A percentile compares a stretch with the other conserved stretches of the same genome.
Evolutionary conservation across 2,797 vertebrate species (phyloP).

Genomic region (Scolopax rusticola): DNA sequence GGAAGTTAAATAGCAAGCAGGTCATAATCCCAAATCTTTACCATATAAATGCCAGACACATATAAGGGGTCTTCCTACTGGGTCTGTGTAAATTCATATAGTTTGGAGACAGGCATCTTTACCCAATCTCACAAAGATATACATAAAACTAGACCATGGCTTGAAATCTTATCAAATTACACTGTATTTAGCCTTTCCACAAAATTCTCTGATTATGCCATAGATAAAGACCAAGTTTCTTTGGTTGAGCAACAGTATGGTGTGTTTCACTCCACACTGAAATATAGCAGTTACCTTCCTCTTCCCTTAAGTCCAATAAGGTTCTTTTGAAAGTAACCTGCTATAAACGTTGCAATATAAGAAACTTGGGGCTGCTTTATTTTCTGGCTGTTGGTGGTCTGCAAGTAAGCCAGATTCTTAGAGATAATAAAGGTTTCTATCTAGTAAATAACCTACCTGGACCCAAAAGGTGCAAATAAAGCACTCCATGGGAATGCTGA

Average conservation of each 20-base stretch:
- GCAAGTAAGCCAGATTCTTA: background rate
- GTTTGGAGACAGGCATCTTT: background rate
- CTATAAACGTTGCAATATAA: background rate
- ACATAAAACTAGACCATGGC: background rate
- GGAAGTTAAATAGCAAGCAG: background rate
- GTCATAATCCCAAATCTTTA: background rate
- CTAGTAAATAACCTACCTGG: background rate
- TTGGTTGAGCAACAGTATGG: background rate
- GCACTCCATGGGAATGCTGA: background rate
- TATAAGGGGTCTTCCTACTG: background rate
- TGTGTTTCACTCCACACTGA: background rate
- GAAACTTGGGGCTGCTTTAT: background rate
- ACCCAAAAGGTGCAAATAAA: background rate
- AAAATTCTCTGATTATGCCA: background rate
- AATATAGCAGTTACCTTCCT: background rate
- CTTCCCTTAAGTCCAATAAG: background rate
- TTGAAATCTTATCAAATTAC: background rate
- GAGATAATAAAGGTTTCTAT: background rate
- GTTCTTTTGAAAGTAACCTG: background rate
- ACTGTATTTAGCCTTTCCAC: background rate
- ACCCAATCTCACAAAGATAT: background rate
- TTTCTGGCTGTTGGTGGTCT: background rate
- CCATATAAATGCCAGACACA: background rate
- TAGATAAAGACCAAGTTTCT: background rate
- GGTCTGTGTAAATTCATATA: background rate